Conservation (phyloP, 2,888 invertebrate genomes). For the Kuschelorhynchus macadamiae region DNA sequence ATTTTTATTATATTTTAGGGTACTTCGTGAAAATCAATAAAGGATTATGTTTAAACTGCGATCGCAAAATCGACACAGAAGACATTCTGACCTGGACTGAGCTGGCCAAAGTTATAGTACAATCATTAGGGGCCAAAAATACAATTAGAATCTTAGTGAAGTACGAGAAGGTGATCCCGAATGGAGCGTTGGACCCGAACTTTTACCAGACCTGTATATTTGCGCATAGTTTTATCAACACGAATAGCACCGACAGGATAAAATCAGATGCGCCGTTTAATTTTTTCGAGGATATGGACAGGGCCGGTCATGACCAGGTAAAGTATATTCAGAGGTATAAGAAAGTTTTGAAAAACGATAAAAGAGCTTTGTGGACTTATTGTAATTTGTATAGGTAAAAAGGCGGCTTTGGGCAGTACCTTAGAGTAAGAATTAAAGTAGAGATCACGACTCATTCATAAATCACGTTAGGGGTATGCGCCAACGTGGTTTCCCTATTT, state of each 20-base stretch:
- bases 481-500: no score
- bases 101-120: conserved; percentile 73
- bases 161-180: conserved; percentile 72
- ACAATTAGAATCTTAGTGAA: conserved; percentile 73
- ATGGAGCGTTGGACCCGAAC: conserved; percentile 73
- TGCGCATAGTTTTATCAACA: conserved; percentile 35
- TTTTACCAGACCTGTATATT: conserved; percentile 75
- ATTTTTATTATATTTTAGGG: conserved; percentile 6
- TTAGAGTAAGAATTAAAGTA: no score
- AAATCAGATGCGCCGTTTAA: conserved; percentile 15
- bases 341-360: no score
- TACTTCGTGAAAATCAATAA: conserved; percentile 72
- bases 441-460: no score
- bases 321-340: no score
- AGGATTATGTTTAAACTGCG: conserved; percentile 76
- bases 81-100: conserved; percentile 75
- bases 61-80: conserved; percentile 69
- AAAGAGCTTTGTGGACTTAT: no score
- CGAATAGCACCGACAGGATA: not conserved
- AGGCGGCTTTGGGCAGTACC: no score
- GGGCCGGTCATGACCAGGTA: conserved; percentile 20
- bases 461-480: no score
- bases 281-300: conserved; percentile 31
- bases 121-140: conserved; percentile 74
- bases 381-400: no score